Percentiles rank a stretch among this genome's conserved stretches.
These are phyloP conservation scores for Zaprionus bogoriensis DNA, from an alignment of 2,888 invertebrate genomes.

Conservation along the genomic window DNA sequence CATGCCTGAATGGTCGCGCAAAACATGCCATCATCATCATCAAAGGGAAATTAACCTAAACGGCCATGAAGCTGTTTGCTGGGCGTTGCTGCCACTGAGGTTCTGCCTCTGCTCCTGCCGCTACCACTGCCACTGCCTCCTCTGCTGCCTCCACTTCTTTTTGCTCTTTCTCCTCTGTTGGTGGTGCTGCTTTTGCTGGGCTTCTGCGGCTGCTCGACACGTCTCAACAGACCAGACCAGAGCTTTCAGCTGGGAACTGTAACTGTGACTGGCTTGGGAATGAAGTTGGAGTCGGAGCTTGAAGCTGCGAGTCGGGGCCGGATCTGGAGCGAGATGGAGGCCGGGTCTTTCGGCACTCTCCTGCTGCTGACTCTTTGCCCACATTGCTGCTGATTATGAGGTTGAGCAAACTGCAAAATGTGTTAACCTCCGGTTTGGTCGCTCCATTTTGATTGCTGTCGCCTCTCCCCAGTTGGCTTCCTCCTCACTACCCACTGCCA, in stretches of 20 bases:
- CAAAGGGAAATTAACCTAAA: conserved; percentile 81
- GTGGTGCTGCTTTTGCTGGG: conserved; percentile 20
- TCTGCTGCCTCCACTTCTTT: neutral
- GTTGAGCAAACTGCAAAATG: conserved; percentile 62
- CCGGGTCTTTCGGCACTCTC: neutral
- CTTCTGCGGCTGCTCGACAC: conserved; percentile 47
- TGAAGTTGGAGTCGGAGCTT: neutral
- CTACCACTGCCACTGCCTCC: too few relatives aligned
- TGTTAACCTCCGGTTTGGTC: conserved; percentile 51
- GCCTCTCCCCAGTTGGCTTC: neutral
- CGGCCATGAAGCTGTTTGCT: conserved; percentile 69
- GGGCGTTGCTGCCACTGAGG: conserved; percentile 51
- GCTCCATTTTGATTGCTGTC: conserved; percentile 46
- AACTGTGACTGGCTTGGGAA: conserved; percentile 14
- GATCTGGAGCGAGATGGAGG: neutral
- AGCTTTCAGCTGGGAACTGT: conserved; percentile 11
- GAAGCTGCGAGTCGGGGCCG: neutral
- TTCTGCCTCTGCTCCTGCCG: neutral
- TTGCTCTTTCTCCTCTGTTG: conserved; percentile 8
- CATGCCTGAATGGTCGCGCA: conserved; percentile 79
- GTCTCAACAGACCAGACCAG: conserved; percentile 13
- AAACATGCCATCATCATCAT: conserved; percentile 77
- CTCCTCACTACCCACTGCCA: neutral
- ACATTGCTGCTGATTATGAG: conserved; percentile 61
- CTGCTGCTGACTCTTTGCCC: conserved; percentile 15